Percentiles rank a stretch among this genome's conserved stretches.
phyloP scores from a whole-genome alignment of 2,888 invertebrate genomes.

The Dioctria rufipes region DNA sequence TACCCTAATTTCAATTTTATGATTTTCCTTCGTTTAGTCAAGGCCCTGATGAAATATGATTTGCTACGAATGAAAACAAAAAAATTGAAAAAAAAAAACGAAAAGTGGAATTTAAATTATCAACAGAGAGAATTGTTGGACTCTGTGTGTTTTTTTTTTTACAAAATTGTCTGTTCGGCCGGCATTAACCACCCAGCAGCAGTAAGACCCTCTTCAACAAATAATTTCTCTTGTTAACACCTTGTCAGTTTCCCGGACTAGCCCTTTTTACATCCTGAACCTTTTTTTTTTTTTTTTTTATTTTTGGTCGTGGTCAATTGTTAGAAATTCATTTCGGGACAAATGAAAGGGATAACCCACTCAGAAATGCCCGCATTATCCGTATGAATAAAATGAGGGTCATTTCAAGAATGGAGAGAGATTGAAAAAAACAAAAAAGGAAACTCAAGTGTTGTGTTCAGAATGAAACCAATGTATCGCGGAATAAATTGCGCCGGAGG shows the following conservation, averaged over 20 bases:
- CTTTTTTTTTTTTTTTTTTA: conserved; percentile 7
- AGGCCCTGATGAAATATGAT: neutral
- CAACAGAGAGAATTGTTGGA: neutral
- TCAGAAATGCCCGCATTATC: conserved; percentile 29
- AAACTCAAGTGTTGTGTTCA: no score
- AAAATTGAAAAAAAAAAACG: neutral
- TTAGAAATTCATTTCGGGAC: conserved; percentile 21
- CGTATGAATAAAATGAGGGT: conserved; percentile 10
- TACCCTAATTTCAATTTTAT: neutral
- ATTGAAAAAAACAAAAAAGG: no score
- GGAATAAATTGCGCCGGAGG: neutral
- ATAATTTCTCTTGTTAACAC: conserved; percentile 43
- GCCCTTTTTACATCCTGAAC: neutral
- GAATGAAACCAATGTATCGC: neutral
- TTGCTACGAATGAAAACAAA: neutral
- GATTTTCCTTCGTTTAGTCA: neutral
- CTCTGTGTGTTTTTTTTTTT: neutral
- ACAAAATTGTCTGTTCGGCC: no score
- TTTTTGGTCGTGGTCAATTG: conserved; percentile 16
- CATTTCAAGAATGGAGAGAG: neutral
- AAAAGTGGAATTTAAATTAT: neutral
- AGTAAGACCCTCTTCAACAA: conserved; percentile 13
- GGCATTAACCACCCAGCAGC: no score
- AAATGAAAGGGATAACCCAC: conserved; percentile 36
- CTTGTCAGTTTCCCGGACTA: conserved; percentile 38